Percentiles rank a stretch among this genome's conserved stretches.
phyloP scores from a whole-genome alignment of 1,140 invertebrate genomes.

The Melanaphis sacchari region DNA sequence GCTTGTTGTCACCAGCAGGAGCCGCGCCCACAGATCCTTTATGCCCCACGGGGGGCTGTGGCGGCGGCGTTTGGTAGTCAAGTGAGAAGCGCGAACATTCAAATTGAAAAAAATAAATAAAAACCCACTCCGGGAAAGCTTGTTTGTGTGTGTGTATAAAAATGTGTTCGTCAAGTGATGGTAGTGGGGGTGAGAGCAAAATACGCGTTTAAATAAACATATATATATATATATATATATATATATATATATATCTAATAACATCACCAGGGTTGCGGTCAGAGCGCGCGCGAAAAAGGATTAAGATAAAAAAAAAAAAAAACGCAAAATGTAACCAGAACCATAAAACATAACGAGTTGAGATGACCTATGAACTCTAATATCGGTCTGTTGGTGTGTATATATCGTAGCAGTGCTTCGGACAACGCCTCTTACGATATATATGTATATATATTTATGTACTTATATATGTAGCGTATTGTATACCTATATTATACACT shows the following conservation, averaged over 20 bases:
- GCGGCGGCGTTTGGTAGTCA: slow-evolving; percentile 42
- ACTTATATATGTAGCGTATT: background rate
- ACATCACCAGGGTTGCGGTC: slow-evolving; percentile 2
- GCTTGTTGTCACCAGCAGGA: slow-evolving; percentile 50
- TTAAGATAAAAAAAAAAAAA: slow-evolving; percentile 19
- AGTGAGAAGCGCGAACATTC: slow-evolving; percentile 47
- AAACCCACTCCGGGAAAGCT: background rate
- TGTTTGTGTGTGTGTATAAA: background rate
- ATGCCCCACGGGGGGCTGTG: slow-evolving; percentile 10
- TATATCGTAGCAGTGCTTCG: background rate
- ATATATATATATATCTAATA: slow-evolving; percentile 34
- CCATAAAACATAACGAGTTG: slow-evolving; percentile 57
- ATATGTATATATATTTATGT: background rate
- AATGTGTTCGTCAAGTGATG: background rate
- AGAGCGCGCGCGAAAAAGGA: slow-evolving; percentile 36
- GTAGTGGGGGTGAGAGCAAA: background rate
- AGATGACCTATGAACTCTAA: slow-evolving; percentile 54
- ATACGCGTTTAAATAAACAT: background rate
- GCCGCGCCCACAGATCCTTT: slow-evolving; percentile 40
- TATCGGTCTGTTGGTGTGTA: slow-evolving; percentile 24
- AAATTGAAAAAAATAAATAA: slow-evolving; percentile 44
- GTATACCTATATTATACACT: background rate
- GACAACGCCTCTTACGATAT: slow-evolving; percentile 45
- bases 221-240: too few relatives aligned
- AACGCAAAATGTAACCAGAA: slow-evolving; percentile 56